Evolutionary conservation across 2,888 invertebrate species (phyloP), one percentile per base, ranked within the genome.

Genomic region (Isotomurus palustris): DNA sequence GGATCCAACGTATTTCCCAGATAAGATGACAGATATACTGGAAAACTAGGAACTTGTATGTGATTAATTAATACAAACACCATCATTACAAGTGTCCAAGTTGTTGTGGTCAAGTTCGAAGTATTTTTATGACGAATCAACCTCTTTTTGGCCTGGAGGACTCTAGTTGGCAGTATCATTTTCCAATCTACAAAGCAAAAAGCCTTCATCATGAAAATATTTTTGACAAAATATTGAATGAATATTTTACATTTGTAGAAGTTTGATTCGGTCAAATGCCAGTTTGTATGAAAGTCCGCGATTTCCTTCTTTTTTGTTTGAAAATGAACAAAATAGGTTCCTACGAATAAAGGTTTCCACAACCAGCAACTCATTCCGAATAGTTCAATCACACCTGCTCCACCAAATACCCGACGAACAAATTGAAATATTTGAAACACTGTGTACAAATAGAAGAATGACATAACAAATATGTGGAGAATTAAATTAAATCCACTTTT

Each of bases 291-390:
- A 17, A 45, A 54, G 19, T 21, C 17, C 12, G 35, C 29, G n/a
- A 54, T 36, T 21, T 24, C 12, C n/a, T 28, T 47, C 24, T 36
- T 54, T 25, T 47, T 54, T n/a, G 4, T n/a, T 21, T 54, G 12
- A 19, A 48, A 43, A 25, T 43, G 43, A 22, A 43, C 6, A 6
- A 14, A 14, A 40, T 48, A 45, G 2, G 29, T 24, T 2, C 29
- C 21, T 2, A 53, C 53, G 19, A 53, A 53, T 29, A 53, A 2
- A 1, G 53, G 53, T 25, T 53, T 53, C 45, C 53, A 53, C 4
- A 53, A 17, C 53, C 53, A 53, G 36, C 53, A 53, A 25, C 53
- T 53, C 53, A 53, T 53, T 2, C 44, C 53, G 14, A 53, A 44
- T 2, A 53, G 44, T 24, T 28, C 32, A 24, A 45, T 45, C 3